Base-by-base conservation (phyloP, 2,113 vertebrate genomes). In the Tamias sibiricus region DNA sequence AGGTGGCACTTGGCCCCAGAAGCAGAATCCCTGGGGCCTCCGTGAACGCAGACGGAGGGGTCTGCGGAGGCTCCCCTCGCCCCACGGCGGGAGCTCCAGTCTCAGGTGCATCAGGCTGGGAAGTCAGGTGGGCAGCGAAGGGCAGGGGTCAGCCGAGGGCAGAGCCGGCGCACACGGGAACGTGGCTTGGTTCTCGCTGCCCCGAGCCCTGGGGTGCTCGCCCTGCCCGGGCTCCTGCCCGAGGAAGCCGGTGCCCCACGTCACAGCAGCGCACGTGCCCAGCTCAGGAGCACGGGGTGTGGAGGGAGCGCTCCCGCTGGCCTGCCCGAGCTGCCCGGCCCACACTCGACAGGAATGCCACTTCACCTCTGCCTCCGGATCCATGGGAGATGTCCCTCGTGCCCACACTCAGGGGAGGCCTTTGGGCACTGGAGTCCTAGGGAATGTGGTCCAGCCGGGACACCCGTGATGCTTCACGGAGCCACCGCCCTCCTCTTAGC, bases 401-500 rank as follows among this genome's bases (percentile, higher is more conserved):
- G 26, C 13, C 26, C 57, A n/a, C 40, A 32, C 32, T 17, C 8
- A 16, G 12, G 9, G 35, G 88, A 66, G 19, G 32, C 11, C 17
- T 40, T 9, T 14, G 2, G 82, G 20, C 69, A 40, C 59, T 26
- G 14, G 8, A 8, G 32, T 40, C 28, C 59, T 17, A 37, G 62
- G 66, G 26, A 12, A 0, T 0, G 44, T 9, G 37, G 77, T 12
- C 35, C 83, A 3, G 30, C 47, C 49, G 6, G 1, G 35, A 17
- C 71, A n/a, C 22, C 4, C 37, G 13, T 8, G 37, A 7, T 0
- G 4, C 16, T 0, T 8, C 24, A 2, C 30, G 26, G 1, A 28
- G 1, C 4, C 7, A 0, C 32, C 37, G 1, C 1, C 2, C 13
- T 19, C 12, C 16, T 6, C 6, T 17, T 4, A 6, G 20, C 40